Conservation (phyloP, 2,797 vertebrate species). For the Eospalax fontanierii region DNA sequence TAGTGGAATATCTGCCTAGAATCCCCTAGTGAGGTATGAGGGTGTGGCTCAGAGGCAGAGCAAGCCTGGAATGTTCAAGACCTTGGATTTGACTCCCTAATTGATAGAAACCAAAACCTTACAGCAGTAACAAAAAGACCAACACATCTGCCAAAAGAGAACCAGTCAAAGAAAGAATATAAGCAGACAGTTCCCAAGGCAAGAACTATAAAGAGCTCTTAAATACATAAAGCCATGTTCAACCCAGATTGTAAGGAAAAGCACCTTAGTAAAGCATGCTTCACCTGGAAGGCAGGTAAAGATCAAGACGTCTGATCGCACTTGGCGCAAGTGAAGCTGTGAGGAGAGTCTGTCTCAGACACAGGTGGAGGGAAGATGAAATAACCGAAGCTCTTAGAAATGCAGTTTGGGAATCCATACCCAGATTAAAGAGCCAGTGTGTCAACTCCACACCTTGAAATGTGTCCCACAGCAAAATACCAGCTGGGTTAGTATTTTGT, state of each 20-base stretch:
- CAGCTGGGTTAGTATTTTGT: background rate
- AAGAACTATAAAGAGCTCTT: slow-evolving; percentile 18
- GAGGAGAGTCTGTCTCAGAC: background rate
- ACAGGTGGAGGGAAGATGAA: background rate
- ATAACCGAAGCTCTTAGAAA: background rate
- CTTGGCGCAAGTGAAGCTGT: background rate
- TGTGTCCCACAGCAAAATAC: background rate
- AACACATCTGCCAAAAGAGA: background rate
- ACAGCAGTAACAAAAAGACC: background rate
- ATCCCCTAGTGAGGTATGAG: background rate
- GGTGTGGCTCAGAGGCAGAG: background rate
- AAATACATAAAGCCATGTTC: background rate
- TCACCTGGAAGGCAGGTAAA: background rate
- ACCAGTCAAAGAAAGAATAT: background rate
- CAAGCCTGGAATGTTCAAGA: background rate
- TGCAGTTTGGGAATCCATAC: background rate
- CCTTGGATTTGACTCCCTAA: background rate
- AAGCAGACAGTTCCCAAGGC: background rate
- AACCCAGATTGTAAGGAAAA: background rate
- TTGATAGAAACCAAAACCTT: no score
- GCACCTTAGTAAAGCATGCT: background rate
- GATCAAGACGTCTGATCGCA: background rate
- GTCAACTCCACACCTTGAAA: background rate
- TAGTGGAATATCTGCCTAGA: background rate
- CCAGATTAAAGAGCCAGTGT: background rate